phyloP scores from a whole-genome alignment of 2,113 vertebrate genomes.

The Theristicus caerulescens region DNA sequence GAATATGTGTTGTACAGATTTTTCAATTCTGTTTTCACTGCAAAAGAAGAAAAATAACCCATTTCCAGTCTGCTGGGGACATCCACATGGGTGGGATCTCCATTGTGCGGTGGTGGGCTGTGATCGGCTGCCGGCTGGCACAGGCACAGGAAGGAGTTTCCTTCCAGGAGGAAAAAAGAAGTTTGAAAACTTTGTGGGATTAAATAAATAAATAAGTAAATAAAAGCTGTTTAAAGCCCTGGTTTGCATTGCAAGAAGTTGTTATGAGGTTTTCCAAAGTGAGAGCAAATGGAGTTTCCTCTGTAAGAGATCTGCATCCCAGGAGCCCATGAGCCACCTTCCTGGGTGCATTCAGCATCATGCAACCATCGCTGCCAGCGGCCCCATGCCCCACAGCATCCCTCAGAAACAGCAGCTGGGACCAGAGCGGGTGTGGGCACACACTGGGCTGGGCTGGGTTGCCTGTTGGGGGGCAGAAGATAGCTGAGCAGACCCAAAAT shows the following conservation, averaged over 20 bases:
- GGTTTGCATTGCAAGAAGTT: not conserved
- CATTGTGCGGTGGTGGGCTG: not conserved
- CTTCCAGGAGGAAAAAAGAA: not conserved
- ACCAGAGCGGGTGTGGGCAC: not conserved
- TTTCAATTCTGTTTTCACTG: constrained; percentile 10
- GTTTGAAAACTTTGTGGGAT: not conserved
- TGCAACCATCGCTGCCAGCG: rapidly evolving
- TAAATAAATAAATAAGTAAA: not conserved
- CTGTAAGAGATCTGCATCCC: not conserved
- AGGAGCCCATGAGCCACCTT: rapidly evolving
- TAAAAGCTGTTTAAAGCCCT: not conserved
- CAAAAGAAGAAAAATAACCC: constrained; percentile 47
- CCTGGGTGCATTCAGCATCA: rapidly evolving
- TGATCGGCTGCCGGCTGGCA: not conserved
- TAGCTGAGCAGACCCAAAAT: not conserved
- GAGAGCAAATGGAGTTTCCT: not conserved
- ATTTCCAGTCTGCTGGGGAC: constrained; percentile 12
- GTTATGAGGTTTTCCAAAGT: not conserved
- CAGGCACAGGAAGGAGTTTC: not conserved
- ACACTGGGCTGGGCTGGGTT: not conserved
- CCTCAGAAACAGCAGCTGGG: rapidly evolving
- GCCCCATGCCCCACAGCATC: not conserved
- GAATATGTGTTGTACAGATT: not conserved
- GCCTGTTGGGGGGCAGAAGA: not conserved
- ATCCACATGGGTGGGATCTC: not conserved